These are phyloP conservation scores for Mylabris phalerata DNA, from an alignment of 1,140 invertebrate species.

Conservation along the genomic window DNA sequence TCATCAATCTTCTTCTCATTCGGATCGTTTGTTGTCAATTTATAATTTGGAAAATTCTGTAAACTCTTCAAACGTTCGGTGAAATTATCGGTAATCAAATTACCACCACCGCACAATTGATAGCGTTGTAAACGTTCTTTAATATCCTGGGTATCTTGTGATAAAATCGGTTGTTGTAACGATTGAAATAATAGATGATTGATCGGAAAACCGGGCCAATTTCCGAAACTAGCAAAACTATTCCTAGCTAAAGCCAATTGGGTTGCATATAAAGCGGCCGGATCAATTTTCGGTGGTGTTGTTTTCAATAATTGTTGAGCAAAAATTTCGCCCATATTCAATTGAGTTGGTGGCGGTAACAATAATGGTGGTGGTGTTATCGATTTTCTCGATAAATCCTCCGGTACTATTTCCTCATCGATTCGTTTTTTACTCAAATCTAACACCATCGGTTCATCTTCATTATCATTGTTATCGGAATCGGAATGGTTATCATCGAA, in stretches of 20 bases:
- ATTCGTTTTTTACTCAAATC: constrained; percentile 73
- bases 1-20: constrained; percentile 27
- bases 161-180: constrained; percentile 45
- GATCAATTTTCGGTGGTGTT: constrained; percentile 49
- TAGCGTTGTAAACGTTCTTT: constrained; percentile 57
- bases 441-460: constrained; percentile 66
- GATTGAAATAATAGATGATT: constrained; percentile 47
- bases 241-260: constrained; percentile 49
- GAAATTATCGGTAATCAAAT: constrained; percentile 52
- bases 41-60: constrained; percentile 9
- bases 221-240: constrained; percentile 41
- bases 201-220: constrained; percentile 46
- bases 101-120: constrained; percentile 56
- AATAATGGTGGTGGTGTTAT: constrained; percentile 15
- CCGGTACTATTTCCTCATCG: constrained; percentile 42
- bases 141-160: constrained; percentile 53
- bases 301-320: constrained; percentile 55
- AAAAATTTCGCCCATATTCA: constrained; percentile 48
- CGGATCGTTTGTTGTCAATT: constrained; percentile 10
- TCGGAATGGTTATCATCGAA: constrained; percentile 39
- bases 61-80: constrained; percentile 27
- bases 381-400: constrained; percentile 43
- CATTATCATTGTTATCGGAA: constrained; percentile 37
- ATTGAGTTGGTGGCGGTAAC: constrained; percentile 29
- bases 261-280: constrained; percentile 47